These are phyloP conservation scores for Parnassius apollo DNA, from an alignment of 2,888 invertebrate genomes.

Conservation along the genomic window DNA sequence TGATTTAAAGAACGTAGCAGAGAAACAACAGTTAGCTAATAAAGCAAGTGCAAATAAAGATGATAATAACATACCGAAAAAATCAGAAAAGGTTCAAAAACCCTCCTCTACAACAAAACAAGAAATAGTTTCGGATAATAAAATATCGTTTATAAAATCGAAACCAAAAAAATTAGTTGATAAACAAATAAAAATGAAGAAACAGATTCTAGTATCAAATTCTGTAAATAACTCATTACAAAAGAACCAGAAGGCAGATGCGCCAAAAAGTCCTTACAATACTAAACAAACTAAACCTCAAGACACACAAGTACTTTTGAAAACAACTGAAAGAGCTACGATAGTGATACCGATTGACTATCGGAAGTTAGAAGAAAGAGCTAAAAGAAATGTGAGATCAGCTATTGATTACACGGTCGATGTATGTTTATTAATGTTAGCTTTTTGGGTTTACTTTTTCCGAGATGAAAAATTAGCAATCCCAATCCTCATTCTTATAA, in stretches of 20 bases:
- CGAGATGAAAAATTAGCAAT: conserved; percentile 90
- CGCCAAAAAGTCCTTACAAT: conserved; percentile 35
- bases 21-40: conserved; percentile 63
- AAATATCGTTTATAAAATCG: conserved; percentile 3
- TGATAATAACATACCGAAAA: conserved; percentile 24
- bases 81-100: conserved; percentile 36
- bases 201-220: conserved; percentile 1
- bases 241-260: conserved; percentile 34
- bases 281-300: conserved; percentile 32
- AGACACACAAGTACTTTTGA: conserved; percentile 60
- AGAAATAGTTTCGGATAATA: background rate
- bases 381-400: conserved; percentile 85
- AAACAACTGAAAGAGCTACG: conserved; percentile 68
- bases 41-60: conserved; percentile 42
- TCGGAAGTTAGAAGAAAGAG: conserved; percentile 81
- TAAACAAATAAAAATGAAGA: background rate
- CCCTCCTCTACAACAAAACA: conserved; percentile 2
- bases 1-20: conserved; percentile 82
- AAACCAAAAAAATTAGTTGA: conserved; percentile 12
- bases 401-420: conserved; percentile 88
- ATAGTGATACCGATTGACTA: conserved; percentile 75
- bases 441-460: conserved; percentile 91
- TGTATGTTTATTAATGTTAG: conserved; percentile 86
- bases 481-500: conserved; percentile 87
- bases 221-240: conserved; percentile 12